Base-by-base conservation (phyloP, 2,113 vertebrate genomes). In the Lepus timidus region DNA sequence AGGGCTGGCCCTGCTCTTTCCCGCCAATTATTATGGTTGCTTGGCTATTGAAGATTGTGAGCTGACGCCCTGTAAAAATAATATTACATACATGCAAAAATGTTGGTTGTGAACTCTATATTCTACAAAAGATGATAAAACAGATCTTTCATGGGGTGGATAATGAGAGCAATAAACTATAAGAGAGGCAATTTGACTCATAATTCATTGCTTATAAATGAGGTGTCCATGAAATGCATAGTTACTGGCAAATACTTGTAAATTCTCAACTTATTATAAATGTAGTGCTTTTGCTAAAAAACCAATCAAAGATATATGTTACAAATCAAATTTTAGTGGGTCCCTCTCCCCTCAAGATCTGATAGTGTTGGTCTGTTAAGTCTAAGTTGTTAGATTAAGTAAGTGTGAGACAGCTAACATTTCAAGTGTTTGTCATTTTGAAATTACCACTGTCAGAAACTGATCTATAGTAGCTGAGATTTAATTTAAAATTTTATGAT, bases 11-110 rank as follows among this genome's bases (percentile, higher is more conserved):
- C 96, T 99, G 99, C 97, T 99, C 99, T 96, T 99, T 99, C 98
- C 99, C 99, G 96, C 99, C 99, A 98, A 99, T 99, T 98, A 99
- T 99, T 98, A 99, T 99, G 96, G 99, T 99, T 97, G 99, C 99
- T 99, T 99, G 99, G 98, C 99, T 99, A 99, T 99, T 99, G 99
- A 99, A 99, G 99, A 99, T 99, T 98, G 99, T 99, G 97, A 99
- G 99, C 98, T 99, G 99, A 96, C 99, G 99, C 95, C 99, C 99
- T 99, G 99, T 92, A 97, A 98, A 99, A 98, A 99, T 98, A 99
- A 99, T 95, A 99, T 99, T 99, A 99, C 98, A 99, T 99, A 99
- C 98, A 99, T 99, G 99, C 99, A 98, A 98, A 98, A 99, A 98
- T 98, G 98, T 99, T 99, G 99, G 99, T 98, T 98, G 98, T 95